Base-by-base conservation (phyloP, 1,140 invertebrate species). In the Philopotamus ludificatus region DNA sequence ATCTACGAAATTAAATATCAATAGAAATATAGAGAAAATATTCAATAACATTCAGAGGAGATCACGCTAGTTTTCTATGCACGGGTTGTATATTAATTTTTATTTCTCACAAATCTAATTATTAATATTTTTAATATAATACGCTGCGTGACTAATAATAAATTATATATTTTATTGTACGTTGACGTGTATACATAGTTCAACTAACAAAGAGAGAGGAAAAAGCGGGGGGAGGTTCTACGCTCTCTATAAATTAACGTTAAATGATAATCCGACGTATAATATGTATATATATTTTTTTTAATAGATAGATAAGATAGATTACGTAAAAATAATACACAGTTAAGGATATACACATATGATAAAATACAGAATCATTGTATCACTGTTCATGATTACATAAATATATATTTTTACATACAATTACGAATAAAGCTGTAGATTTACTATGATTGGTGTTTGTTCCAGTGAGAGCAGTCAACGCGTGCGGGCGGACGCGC, bases 381-480 rank as follows among this genome's bases (percentile, higher is more conserved):
- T 15, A 47, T 9, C 34, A 47, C 44, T 15, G 44, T 15, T 47
- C 18, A 47, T 47, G 44, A 15, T 15, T 47, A 47, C 44, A 12
- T 47, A 47, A 47, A 20, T 47, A 47, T 47, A 47, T 12, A n/a
- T n/a, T n/a, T 47, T 9, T 47, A 66, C 65, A 66, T 54, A 55
- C 39, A 54, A 41, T 66, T 66, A 62, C 51, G 59, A 50, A 62
- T 66, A 66, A 23, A 66, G 65, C 65, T 62, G 65, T 66, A 66
- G 59, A 66, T 45, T 66, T 62, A 66, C 65, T 60, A 60, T 61
- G 50, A 49, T 66, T 61, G 65, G 58, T 61, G 58, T 66, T 66
- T 47, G 39, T 55, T 66, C 65, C 65, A 66, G 65, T 66, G 65
- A 66, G 65, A 66, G 65, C 65, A 66, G 50, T 66, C 64, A 8